Conservation (phyloP, 2,888 invertebrate species). For the Coenonympha glycerion region DNA sequence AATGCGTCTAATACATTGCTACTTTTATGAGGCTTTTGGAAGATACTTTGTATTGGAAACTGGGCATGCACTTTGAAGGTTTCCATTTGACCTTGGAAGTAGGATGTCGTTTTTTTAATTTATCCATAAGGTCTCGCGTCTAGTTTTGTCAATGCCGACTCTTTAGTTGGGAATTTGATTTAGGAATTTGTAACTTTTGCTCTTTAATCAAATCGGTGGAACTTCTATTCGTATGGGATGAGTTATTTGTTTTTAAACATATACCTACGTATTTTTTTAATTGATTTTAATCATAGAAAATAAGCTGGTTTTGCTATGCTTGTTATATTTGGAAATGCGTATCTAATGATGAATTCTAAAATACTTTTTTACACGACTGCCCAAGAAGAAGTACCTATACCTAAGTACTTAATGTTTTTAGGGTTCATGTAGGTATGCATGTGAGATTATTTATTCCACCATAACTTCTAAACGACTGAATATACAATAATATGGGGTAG, state of each 20-base stretch:
- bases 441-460: too few species aligned
- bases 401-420: too few species aligned
- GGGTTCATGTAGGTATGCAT: too few species aligned
- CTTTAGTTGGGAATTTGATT: slow-evolving; percentile 41
- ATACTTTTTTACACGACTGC: too few species aligned
- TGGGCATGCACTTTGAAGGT: slow-evolving; percentile 19
- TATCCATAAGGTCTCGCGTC: slow-evolving; percentile 25
- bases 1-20: slow-evolving; percentile 21
- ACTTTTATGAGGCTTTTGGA: slow-evolving; percentile 2
- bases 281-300: neutral
- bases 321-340: too few species aligned
- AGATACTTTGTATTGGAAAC: neutral
- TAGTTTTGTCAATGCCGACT: slow-evolving; percentile 17
- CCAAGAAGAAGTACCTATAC: too few species aligned
- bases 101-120: slow-evolving; percentile 44
- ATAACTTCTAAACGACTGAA: too few species aligned
- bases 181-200: slow-evolving; percentile 46
- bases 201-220: slow-evolving; percentile 39
- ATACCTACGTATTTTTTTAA: neutral
- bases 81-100: slow-evolving; percentile 28
- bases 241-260: slow-evolving; percentile 5
- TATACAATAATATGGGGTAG: too few species aligned
- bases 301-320: neutral
- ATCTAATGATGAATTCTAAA: neutral
- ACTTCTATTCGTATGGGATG: neutral